Conservation (phyloP, 1,140 invertebrate genomes). For the Pomacea maculata region DNA sequence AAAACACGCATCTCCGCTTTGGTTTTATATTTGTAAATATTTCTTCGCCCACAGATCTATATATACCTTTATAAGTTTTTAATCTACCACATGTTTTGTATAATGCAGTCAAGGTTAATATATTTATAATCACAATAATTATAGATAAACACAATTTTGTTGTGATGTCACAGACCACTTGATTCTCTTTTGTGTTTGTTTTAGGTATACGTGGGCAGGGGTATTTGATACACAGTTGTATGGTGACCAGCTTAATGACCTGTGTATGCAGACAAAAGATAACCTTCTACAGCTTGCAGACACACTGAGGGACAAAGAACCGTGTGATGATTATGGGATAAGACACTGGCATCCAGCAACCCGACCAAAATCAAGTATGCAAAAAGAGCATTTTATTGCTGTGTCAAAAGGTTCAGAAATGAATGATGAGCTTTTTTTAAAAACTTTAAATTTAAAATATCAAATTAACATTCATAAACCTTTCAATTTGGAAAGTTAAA, state of each 20-base stretch:
- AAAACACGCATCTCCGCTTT: not conserved
- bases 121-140: not conserved
- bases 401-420: no score
- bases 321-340: slow-evolving; percentile 47
- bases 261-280: slow-evolving; percentile 39
- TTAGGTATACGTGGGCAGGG: slow-evolving; percentile 42
- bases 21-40: slow-evolving; percentile 5
- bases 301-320: slow-evolving; percentile 37
- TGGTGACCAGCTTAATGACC: slow-evolving; percentile 40
- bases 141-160: not conserved
- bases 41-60: not conserved
- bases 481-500: no score
- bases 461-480: no score
- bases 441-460: no score
- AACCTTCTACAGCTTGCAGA: slow-evolving; percentile 33
- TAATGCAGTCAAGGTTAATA: not conserved
- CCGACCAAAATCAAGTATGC: slow-evolving; percentile 32
- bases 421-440: no score
- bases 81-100: not conserved
- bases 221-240: slow-evolving; percentile 45
- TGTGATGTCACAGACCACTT: not conserved
- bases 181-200: not conserved
- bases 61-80: not conserved
- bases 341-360: slow-evolving; percentile 44
- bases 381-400: no score